Base-by-base conservation (phyloP, 2,888 invertebrate species). In the Alentia gelatinosa region DNA sequence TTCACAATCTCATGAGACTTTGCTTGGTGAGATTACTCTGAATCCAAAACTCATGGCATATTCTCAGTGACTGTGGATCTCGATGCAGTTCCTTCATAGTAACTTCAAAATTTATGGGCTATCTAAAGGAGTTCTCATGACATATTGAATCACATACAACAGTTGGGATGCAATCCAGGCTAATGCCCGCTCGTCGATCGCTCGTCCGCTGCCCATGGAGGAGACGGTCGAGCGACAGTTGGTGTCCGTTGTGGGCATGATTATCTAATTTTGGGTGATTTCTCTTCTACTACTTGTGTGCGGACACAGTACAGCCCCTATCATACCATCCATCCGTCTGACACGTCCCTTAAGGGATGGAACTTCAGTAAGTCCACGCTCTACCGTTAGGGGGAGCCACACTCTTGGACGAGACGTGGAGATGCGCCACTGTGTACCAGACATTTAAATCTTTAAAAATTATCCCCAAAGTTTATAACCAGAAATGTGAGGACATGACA, bases 291-390 rank as follows among this genome's bases (percentile, higher is more conserved):
- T 26, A 68, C 68, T 68, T 68, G 33, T 30, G 19, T 47, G 7
- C 19, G 68, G 68, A 92, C 91, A 91, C 95, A 95, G 95, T 95
- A 95, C 94, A 95, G 95, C 0, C 98, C 98, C 0, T 98, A 98
- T 96, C 98, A 98, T 95, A 98, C 98, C 7, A 98, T 98, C 91
- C 97, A 98, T 93, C 98, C 97, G 19, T 97, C 97, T 35, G 98
- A 98, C 95, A 97, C 98, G 35, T 97, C 97, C 92, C 97, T 97
- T 0, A 98, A 98, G 94, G 97, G 98, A 3, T 98, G 98, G 97
- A 97, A 97, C 91, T 97, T 98, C 92, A 97, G 97, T 42, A 95
- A 93, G 92, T 93, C 39, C 23, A 26, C 39, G 40, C 35, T 84
- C 0, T 12, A 30, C 68, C 68, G 26, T 26, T 68, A 12, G 1